Evolutionary conservation across 2,797 vertebrate genomes (phyloP).

Genomic region (Ctenochaetus hawaiiensis): DNA sequence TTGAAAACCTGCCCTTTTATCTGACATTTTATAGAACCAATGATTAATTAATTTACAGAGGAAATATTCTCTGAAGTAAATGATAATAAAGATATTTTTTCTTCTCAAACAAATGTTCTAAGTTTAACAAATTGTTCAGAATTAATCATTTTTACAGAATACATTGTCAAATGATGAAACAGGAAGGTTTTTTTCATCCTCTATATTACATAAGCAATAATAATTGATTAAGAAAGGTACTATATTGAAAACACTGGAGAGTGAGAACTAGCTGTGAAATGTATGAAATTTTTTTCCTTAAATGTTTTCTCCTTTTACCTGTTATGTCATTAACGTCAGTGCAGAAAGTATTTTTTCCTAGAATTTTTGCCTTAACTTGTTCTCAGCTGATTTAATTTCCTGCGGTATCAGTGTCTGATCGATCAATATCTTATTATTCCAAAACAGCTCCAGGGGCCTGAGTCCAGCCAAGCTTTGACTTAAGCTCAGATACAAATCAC

Average conservation of each 20-base stretch:
- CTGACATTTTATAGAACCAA: not conserved
- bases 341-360: constrained; percentile 32
- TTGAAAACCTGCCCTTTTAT: not conserved
- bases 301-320: not conserved
- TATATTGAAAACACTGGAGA: not conserved
- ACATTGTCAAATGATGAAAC: not conserved
- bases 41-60: not conserved
- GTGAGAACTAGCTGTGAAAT: not conserved
- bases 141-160: not conserved
- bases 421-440: constrained; percentile 51
- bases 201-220: not conserved
- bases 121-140: not conserved
- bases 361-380: constrained; percentile 26
- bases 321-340: constrained; percentile 18
- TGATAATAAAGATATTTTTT: not conserved
- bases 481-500: constrained; percentile 30
- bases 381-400: constrained; percentile 42
- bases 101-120: not conserved
- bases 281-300: not conserved
- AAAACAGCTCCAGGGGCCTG: constrained; percentile 29
- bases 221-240: not conserved
- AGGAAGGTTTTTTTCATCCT: no score
- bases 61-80: not conserved
- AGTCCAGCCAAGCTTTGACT: not conserved
- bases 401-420: constrained; percentile 22